Conservation (phyloP, 53 echinoderm and acorn worm genomes). For the Holothuria leucospilota region DNA sequence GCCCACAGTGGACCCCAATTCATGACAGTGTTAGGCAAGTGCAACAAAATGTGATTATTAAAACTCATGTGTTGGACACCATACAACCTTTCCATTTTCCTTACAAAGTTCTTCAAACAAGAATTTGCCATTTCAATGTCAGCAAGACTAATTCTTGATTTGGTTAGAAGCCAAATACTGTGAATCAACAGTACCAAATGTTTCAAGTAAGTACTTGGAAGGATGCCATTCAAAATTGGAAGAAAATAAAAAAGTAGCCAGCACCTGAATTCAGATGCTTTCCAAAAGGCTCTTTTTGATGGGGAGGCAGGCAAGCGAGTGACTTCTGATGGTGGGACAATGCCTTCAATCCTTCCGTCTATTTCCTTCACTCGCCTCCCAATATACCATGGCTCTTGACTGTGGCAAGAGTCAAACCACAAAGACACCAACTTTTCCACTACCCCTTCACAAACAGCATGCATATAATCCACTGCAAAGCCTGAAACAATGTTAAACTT, state of each 20-base stretch:
- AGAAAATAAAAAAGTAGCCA: slow-evolving; percentile 20
- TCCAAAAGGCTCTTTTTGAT: slow-evolving; percentile 28
- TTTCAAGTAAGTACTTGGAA: background rate
- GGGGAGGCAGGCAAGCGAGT: slow-evolving; percentile 22
- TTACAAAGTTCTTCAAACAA: background rate
- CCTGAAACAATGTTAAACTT: slow-evolving; percentile 45
- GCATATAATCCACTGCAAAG: slow-evolving; percentile 20
- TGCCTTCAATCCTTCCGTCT: background rate
- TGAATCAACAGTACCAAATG: background rate
- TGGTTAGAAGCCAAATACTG: too few species aligned
- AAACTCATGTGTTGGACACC: background rate
- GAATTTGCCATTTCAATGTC: slow-evolving; percentile 7
- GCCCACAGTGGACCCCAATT: slow-evolving; percentile 26
- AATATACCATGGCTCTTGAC: slow-evolving; percentile 36
- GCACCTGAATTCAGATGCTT: slow-evolving; percentile 21
- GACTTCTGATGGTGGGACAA: slow-evolving; percentile 13
- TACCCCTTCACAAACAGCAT: too few species aligned
- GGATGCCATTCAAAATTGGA: background rate
- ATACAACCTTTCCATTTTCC: background rate
- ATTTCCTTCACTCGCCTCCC: background rate
- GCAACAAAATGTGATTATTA: slow-evolving; percentile 33
- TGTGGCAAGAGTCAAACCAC: slow-evolving; percentile 37
- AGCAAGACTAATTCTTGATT: slow-evolving; percentile 7
- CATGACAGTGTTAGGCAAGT: slow-evolving; percentile 1
- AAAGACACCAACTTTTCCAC: slow-evolving; percentile 31